Base-by-base conservation (phyloP, 2,797 vertebrate species). In the Mionectes olivaceus region DNA sequence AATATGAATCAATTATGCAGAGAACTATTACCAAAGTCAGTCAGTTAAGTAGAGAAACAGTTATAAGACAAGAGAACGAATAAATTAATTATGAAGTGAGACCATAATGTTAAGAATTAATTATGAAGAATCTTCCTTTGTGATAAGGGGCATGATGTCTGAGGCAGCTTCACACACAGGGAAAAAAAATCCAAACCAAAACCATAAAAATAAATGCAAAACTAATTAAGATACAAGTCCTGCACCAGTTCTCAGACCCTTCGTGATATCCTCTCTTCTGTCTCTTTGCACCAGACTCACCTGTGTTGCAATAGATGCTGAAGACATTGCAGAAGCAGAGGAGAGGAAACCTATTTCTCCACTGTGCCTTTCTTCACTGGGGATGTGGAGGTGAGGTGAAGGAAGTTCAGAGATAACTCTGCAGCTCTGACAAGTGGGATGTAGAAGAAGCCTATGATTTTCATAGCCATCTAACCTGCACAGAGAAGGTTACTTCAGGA, bases 1-100 rank as follows among this genome's bases (percentile, higher is more conserved):
- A 87, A 73, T 93, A 90, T 65, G 85, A 95, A 94, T 96, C 94
- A 96, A 57, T 96, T 96, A 95, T 70, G 80, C 80, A 90, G 85
- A 76, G 55, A 82, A 93, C 91, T 90, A 87, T 94, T 94, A 93
- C 67, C 19, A 19, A 91, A 95, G 90, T 87, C 87, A 78, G 86
- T 71, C 19, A 3, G 83, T 91, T 94, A 93, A 90, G 80, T 67
- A 90, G 86, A 79, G 83, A 89, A 90, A 87, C 85, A 83, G 87
- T 94, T 91, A 91, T 52, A 83, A 15, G 86, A 74, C 50, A 86
- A 83, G 41, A 88, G 52, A 93, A 90, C 71, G 37, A 93, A 91
- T 95, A 63, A 84, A 94, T 93, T 63, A 94, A 90, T 94, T 81
- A 94, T 85, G 76, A 77, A 91, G 13, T 71, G 79, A 61, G 89